Percentiles rank a stretch among this genome's conserved stretches.
phyloP scores from a whole-genome alignment of 2,888 invertebrate species.

The Oscheius myriophilus region DNA sequence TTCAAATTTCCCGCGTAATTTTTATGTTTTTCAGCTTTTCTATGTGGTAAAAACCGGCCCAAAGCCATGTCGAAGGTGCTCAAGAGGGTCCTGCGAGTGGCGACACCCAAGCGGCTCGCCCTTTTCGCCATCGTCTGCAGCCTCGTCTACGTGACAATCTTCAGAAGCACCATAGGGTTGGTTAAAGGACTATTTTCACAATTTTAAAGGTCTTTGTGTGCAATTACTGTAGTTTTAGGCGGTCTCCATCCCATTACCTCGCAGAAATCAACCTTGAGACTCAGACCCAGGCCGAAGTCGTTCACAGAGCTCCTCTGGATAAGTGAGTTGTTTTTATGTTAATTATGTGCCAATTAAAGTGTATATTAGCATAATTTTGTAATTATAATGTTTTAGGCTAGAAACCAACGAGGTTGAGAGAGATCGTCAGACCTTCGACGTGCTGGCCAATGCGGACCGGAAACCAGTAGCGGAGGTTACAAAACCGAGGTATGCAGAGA shows the following conservation, averaged over 20 bases:
- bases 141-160: slow-evolving; percentile 20
- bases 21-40: slow-evolving; percentile 1
- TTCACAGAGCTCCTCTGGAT: slow-evolving; percentile 18
- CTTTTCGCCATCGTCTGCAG: slow-evolving; percentile 7
- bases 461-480: not conserved
- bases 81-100: slow-evolving; percentile 13
- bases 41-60: not conserved
- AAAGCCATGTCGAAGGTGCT: not conserved
- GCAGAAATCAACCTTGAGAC: too few relatives aligned
- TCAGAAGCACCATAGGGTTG: not conserved
- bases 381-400: not conserved
- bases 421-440: too few relatives aligned
- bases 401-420: slow-evolving; percentile 14
- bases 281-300: not conserved
- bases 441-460: slow-evolving; percentile 11
- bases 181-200: not conserved
- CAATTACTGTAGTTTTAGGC: not conserved
- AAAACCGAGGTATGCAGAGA: not conserved
- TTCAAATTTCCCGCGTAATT: not conserved
- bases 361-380: too few relatives aligned
- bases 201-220: not conserved
- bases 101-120: slow-evolving; percentile 14
- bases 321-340: slow-evolving; percentile 1
- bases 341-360: too few relatives aligned
- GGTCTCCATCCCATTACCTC: too few relatives aligned